Conservation (phyloP, 2,113 vertebrate genomes). For the Verasper variegatus region DNA sequence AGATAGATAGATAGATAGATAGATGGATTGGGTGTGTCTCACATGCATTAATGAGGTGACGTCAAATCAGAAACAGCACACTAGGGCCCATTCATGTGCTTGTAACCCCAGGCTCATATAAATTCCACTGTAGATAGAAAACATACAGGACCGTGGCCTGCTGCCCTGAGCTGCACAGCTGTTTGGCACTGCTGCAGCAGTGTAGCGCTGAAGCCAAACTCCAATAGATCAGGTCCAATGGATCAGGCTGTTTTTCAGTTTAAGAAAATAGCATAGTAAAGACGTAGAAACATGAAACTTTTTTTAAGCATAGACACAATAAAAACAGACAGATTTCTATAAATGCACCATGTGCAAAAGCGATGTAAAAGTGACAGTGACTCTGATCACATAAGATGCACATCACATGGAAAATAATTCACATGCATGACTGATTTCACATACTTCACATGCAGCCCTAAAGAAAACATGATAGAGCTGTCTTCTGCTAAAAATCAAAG, state of each 20-base stretch:
- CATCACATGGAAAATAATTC: not conserved
- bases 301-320: not conserved
- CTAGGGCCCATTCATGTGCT: slow-evolving; percentile 76
- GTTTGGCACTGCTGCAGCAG: slow-evolving; percentile 56
- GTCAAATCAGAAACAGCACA: slow-evolving; percentile 70
- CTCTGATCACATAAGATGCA: not conserved
- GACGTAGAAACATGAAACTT: not conserved
- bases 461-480: slow-evolving; percentile 12
- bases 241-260: slow-evolving; percentile 4
- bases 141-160: slow-evolving; percentile 55
- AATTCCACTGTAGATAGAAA: slow-evolving; percentile 80
- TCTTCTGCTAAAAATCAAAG: slow-evolving; percentile 13
- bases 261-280: not conserved
- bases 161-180: slow-evolving; percentile 65
- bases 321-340: not conserved
- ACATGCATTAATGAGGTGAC: slow-evolving; percentile 61
- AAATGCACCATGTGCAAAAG: not conserved
- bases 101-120: slow-evolving; percentile 75
- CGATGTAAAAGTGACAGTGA: not conserved
- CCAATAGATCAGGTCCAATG: slow-evolving; percentile 26
- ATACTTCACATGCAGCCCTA: slow-evolving; percentile 2
- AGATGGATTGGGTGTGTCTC: slow-evolving; percentile 32
- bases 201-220: slow-evolving; percentile 21
- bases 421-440: slow-evolving; percentile 12
- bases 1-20: not conserved